Percentiles rank a stretch among this genome's conserved stretches.
Evolutionary conservation across 2,113 vertebrate species (phyloP).

Genomic region (Cochlearius cochlearius): DNA sequence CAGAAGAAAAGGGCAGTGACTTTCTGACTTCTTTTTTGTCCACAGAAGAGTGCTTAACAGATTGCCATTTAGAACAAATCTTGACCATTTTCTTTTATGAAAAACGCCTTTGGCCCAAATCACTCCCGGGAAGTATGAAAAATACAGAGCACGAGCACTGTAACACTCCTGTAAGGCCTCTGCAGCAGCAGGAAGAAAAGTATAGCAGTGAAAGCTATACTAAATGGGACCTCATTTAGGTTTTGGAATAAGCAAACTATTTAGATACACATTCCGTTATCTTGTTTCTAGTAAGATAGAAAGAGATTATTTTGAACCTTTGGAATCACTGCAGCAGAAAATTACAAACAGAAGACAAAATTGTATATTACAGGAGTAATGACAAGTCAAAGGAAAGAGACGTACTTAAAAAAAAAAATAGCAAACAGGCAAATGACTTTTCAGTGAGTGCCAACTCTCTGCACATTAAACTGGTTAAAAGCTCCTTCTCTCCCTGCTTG

Average conservation of each 20-base stretch:
- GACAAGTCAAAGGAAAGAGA: conserved; percentile 55
- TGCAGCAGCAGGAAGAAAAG: not conserved
- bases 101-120: not conserved
- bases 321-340: conserved; percentile 62
- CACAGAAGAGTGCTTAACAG: not conserved
- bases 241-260: conserved; percentile 52
- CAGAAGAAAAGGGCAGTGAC: conserved; percentile 4
- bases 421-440: conserved; percentile 48
- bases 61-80: conserved; percentile 33
- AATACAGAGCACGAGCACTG: not conserved
- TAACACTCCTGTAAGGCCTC: not conserved
- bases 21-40: not conserved
- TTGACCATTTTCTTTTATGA: not conserved
- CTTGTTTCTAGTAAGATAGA: conserved; percentile 21
- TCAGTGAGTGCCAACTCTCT: not conserved
- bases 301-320: conserved; percentile 56
- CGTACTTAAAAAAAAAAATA: not conserved
- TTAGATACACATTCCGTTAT: conserved; percentile 11
- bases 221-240: not conserved
- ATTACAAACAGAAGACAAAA: conserved; percentile 64
- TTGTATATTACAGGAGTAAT: conserved; percentile 51
- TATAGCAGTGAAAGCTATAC: not conserved
- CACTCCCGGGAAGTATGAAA: not conserved
- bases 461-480: conserved; percentile 32
- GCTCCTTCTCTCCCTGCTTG: not conserved